phyloP scores from a whole-genome alignment of 2,113 vertebrate genomes.

The Hemichromis elongatus region DNA sequence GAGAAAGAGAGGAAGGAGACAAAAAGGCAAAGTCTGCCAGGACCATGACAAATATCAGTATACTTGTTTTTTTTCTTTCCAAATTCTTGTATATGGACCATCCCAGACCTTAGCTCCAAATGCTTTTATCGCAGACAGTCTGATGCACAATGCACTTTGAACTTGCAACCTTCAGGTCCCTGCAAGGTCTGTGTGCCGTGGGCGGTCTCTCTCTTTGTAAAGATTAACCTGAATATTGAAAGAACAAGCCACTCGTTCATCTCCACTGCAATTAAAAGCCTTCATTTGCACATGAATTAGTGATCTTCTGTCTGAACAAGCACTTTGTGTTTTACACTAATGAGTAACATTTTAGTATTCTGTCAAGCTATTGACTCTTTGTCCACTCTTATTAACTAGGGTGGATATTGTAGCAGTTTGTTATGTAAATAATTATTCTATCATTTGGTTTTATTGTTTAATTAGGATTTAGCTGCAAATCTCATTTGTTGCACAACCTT shows the following conservation, averaged over 20 bases:
- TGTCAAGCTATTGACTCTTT: background rate
- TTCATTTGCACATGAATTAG: slow-evolving; percentile 12
- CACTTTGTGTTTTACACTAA: slow-evolving; percentile 6
- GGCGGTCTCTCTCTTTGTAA: background rate
- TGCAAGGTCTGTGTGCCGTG: background rate
- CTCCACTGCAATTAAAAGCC: background rate
- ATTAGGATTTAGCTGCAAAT: background rate
- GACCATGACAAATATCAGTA: background rate
- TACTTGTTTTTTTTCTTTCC: background rate
- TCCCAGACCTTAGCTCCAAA: background rate
- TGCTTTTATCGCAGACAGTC: background rate
- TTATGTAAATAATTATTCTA: slow-evolving; percentile 1
- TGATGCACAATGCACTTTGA: background rate
- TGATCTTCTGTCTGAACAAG: background rate
- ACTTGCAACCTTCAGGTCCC: background rate
- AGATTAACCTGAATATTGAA: background rate
- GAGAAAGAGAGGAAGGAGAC: background rate
- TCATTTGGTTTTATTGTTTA: slow-evolving; percentile 4
- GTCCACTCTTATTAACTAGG: background rate
- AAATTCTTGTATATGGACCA: background rate
- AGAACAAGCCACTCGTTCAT: background rate
- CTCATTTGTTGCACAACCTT: background rate
- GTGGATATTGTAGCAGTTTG: background rate
- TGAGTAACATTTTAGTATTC: slow-evolving; percentile 8
- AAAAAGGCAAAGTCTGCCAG: background rate